phyloP scores from a whole-genome alignment of 2,113 vertebrate genomes.

The Sigmodon hispidus region DNA sequence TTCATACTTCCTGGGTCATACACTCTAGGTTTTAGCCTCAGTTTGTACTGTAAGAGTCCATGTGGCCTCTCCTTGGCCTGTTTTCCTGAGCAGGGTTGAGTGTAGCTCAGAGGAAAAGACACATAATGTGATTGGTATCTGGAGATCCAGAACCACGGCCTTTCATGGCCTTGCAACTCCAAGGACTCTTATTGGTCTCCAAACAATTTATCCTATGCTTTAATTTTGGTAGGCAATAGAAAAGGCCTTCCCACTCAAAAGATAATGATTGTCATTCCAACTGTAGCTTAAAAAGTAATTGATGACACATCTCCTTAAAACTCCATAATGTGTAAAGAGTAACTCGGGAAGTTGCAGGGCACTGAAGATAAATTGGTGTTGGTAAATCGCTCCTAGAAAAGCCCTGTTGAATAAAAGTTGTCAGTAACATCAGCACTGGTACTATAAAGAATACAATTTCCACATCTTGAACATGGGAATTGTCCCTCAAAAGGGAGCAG shows the following conservation, averaged over 20 bases:
- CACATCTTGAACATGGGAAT: conserved; percentile 13
- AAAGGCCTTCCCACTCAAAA: neutral
- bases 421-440: conserved; percentile 47
- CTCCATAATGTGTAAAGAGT: conserved; percentile 49
- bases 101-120: neutral
- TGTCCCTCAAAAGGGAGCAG: neutral
- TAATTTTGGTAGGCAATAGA: conserved; percentile 1
- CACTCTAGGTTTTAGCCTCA: neutral
- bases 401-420: conserved; percentile 61
- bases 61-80: neutral
- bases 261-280: conserved; percentile 48
- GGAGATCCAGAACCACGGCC: neutral
- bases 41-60: neutral
- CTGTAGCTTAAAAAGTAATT: conserved; percentile 65
- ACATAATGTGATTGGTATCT: neutral
- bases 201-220: neutral
- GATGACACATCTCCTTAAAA: conserved; percentile 58
- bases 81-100: neutral
- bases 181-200: neutral
- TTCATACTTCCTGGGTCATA: neutral
- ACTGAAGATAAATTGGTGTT: conserved; percentile 64
- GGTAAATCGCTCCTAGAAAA: conserved; percentile 52
- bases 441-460: conserved; percentile 36
- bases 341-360: conserved; percentile 65
- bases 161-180: neutral